Conservation (phyloP, 2,113 vertebrate species). For the Numenius arquata region DNA sequence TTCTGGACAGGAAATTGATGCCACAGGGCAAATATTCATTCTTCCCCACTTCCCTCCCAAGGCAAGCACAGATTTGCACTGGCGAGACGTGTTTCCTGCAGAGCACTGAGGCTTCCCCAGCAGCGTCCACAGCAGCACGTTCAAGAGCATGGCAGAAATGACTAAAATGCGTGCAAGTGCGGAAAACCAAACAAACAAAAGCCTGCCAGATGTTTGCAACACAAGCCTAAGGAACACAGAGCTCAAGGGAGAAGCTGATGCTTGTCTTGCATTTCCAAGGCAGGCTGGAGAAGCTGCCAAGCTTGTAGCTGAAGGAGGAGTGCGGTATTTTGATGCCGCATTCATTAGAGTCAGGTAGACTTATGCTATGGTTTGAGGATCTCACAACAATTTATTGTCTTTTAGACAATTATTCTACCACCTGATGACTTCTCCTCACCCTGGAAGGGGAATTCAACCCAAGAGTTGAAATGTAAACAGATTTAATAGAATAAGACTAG, state of each 20-base stretch:
- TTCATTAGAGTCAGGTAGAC: neutral
- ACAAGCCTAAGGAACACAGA: neutral
- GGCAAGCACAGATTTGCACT: conserved; percentile 70
- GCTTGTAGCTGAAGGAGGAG: neutral
- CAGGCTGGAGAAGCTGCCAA: neutral
- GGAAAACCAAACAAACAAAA: neutral
- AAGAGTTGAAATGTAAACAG: neutral
- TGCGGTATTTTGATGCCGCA: neutral
- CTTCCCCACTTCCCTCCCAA: conserved; percentile 57
- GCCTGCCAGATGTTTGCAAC: neutral
- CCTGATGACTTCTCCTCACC: neutral
- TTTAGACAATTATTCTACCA: neutral
- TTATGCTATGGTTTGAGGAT: neutral
- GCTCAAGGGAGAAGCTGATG: neutral
- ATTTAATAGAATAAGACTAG: neutral
- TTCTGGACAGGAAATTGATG: conserved; percentile 80
- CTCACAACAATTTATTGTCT: neutral
- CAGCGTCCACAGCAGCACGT: neutral
- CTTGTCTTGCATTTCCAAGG: neutral
- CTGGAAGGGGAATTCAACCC: neutral
- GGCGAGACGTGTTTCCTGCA: conserved; percentile 74
- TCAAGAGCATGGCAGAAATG: neutral
- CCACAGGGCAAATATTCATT: conserved; percentile 74
- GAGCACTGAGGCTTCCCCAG: conserved; percentile 32
- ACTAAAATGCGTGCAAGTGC: neutral